Base-by-base conservation (phyloP, 2,797 vertebrate species). In the Hirundo rustica region DNA sequence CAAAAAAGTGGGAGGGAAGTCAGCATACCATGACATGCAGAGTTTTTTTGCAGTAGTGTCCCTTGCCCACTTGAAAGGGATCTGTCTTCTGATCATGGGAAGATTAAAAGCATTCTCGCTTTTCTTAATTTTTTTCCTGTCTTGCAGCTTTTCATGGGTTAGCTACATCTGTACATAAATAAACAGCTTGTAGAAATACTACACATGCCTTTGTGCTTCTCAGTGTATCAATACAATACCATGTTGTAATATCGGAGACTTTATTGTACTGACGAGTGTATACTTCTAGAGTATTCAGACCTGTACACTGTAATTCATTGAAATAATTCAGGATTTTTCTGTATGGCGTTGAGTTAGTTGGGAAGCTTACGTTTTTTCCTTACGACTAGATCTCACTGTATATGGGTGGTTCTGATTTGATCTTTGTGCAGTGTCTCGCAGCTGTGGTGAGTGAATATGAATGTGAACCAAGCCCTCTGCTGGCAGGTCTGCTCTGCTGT, bases 391-490 rank as follows among this genome's bases (percentile, higher is more conserved):
- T 27, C 22, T 57, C 0, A 1, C 32, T 77, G 7, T 60, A 2
- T 1, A 1, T 4, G 10, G 34, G 2, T 25, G 38, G 14, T 38
- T 62, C 34, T 71, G 23, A 9, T 80, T 23, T 54, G n/a, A 6
- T 58, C 58, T 75, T 14, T 54, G 66, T 72, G 64, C 34, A 9
- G 70, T 80, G 40, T 18, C 16, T 89, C 40, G 27, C 36, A 55
- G 67, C 70, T 51, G 21, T 47, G n/a, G 10, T 84, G n/a, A 86
- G 54, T 34, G 25, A 32, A 40, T 55, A 19, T 25, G 36, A 10
- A 10, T 9, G 66, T 19, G 55, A 94, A 13, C n/a, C 53, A 76
- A 92, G 90, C 94, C 95, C 90, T 82, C 95, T 95, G 2, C 83
- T 94, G 95, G 93, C 85, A 50, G 83, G 29, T 51, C 51, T 72